Conservation (phyloP, 2,888 invertebrate genomes). For the Paralinhomoeus sp. region DNA sequence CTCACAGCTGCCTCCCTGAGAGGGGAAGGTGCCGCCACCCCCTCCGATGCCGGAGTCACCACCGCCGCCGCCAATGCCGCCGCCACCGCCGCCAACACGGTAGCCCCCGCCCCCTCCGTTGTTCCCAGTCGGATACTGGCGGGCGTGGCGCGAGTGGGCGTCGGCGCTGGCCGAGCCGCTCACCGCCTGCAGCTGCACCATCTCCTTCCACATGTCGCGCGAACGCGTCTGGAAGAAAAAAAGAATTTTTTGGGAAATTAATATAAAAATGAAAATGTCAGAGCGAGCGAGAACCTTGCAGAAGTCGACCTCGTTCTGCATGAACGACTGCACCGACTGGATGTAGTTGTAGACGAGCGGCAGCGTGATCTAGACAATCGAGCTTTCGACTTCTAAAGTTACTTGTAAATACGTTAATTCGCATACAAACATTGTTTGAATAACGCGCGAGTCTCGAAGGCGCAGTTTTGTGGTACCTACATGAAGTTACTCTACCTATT, state of each 20-base stretch:
- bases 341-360: constrained; percentile 25
- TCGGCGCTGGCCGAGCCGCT: constrained; percentile 7
- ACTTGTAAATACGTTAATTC: no score
- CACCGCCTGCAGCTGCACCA: constrained; percentile 21
- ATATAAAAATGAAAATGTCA: no score
- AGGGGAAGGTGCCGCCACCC: constrained; percentile 7
- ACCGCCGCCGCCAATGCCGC: constrained; percentile 1
- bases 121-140: background rate
- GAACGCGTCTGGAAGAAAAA: constrained; percentile 14
- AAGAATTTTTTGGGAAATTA: background rate
- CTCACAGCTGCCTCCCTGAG: constrained; percentile 12
- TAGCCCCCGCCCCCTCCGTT: constrained; percentile 5
- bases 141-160: background rate
- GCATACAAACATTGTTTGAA: no score
- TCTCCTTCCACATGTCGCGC: constrained; percentile 25
- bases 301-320: constrained; percentile 25
- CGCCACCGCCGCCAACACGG: background rate
- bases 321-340: constrained; percentile 21
- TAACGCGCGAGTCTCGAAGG: no score
- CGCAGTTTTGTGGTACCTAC: no score
- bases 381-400: no score
- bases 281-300: constrained; percentile 16
- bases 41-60: constrained; percentile 7
- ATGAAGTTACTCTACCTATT: no score
- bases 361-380: constrained; percentile 12